phyloP scores from a whole-genome alignment of 2,797 vertebrate genomes.

The Okamejei kenojei region DNA sequence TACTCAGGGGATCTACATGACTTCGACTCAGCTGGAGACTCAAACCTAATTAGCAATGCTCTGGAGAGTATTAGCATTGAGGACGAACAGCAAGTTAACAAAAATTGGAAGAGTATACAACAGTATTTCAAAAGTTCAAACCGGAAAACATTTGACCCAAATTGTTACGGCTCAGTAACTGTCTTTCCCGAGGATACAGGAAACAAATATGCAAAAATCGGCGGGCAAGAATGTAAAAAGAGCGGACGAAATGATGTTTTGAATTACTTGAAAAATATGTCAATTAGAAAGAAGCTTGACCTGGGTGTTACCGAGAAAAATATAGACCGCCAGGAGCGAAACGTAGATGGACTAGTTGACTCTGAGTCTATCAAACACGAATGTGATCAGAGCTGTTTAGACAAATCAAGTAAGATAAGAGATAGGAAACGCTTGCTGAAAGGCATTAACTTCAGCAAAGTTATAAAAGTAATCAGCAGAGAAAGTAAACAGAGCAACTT shows the following conservation, averaged over 20 bases:
- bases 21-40: slow-evolving; percentile 76
- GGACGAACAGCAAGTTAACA: slow-evolving; percentile 52
- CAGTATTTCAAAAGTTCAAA: slow-evolving; percentile 50
- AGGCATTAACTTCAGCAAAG: slow-evolving; percentile 33
- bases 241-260: slow-evolving; percentile 73
- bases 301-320: slow-evolving; percentile 51
- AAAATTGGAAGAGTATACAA: slow-evolving; percentile 40
- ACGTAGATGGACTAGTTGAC: neutral
- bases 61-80: slow-evolving; percentile 52
- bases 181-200: slow-evolving; percentile 56
- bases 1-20: slow-evolving; percentile 74
- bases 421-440: slow-evolving; percentile 10
- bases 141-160: slow-evolving; percentile 55
- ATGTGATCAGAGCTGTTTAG: neutral
- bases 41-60: slow-evolving; percentile 58
- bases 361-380: neutral
- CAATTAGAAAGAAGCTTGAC: slow-evolving; percentile 64
- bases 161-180: slow-evolving; percentile 54
- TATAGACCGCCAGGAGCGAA: neutral
- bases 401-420: neutral
- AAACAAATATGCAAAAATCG: slow-evolving; percentile 55
- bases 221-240: slow-evolving; percentile 51
- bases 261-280: slow-evolving; percentile 80
- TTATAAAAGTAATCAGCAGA: slow-evolving; percentile 76
- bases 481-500: slow-evolving; percentile 74